Evolutionary conservation across 2,888 invertebrate species (phyloP).

Genomic region (Drosophila borborema): DNA sequence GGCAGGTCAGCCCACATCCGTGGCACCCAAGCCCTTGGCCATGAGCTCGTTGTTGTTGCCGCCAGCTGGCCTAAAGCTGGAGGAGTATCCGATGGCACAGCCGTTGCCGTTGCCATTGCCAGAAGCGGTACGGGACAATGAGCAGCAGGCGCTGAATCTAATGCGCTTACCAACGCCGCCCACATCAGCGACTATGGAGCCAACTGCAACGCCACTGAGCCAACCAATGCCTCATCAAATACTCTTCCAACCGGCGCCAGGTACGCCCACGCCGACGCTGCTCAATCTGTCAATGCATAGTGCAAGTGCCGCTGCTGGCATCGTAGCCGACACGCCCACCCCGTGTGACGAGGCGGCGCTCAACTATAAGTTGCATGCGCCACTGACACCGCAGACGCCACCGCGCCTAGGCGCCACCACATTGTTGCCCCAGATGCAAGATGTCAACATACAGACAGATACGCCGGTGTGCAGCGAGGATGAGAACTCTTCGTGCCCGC

Average conservation of each 20-base stretch:
- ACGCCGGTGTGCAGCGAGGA: conserved; percentile 89
- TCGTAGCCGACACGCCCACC: conserved; percentile 38
- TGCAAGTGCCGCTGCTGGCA: conserved; percentile 18
- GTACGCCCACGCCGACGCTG: conserved; percentile 52
- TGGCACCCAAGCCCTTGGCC: conserved; percentile 47
- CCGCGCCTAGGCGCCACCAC: conserved; percentile 56
- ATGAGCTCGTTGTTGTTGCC: conserved; percentile 68
- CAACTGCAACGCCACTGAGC: conserved; percentile 44
- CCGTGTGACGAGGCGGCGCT: conserved; percentile 59
- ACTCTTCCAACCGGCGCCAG: conserved; percentile 67
- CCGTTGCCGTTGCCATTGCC: conserved; percentile 55
- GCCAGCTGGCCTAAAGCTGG: conserved; percentile 88
- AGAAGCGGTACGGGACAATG: conserved; percentile 64
- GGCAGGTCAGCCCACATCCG: conserved; percentile 55
- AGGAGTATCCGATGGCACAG: conserved; percentile 87
- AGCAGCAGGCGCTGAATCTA: conserved; percentile 78
- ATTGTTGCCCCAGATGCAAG: conserved; percentile 88
- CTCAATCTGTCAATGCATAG: conserved; percentile 71
- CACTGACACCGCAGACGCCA: conserved; percentile 77
- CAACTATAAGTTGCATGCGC: conserved; percentile 68
- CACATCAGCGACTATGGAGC: conserved; percentile 81
- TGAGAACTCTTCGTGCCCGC: conserved; percentile 82
- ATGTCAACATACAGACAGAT: conserved; percentile 94
- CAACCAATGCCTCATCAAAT: conserved; percentile 64
- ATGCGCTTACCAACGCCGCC: conserved; percentile 83